Conservation (phyloP, 2,797 vertebrate genomes). For the Parotocinclus haroldoi region DNA sequence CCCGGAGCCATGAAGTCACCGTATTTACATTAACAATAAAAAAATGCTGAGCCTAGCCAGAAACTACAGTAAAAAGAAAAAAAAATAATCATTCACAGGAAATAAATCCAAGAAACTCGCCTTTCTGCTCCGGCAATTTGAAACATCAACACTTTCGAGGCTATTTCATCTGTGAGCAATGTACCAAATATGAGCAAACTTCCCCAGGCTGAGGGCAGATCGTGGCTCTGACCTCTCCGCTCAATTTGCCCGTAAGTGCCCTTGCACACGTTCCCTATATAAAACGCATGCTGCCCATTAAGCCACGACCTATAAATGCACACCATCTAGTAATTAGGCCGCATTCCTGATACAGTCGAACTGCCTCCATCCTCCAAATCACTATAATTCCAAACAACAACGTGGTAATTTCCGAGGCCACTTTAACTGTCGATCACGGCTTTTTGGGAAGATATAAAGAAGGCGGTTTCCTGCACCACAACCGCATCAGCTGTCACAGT, state of each 20-base stretch:
- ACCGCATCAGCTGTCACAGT: constrained; percentile 70
- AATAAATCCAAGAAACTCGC: not conserved
- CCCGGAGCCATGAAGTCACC: not conserved
- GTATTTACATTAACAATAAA: not conserved
- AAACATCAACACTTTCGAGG: not conserved
- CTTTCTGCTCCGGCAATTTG: not conserved
- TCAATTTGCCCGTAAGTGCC: constrained; percentile 57
- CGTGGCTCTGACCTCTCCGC: constrained; percentile 38
- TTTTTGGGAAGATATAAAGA: constrained; percentile 67
- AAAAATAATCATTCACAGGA: no score
- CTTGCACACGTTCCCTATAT: constrained; percentile 45
- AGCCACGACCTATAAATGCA: constrained; percentile 62
- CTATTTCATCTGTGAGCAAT: not conserved
- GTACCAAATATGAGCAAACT: not conserved
- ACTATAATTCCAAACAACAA: constrained; percentile 77
- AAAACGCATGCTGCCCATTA: constrained; percentile 65
- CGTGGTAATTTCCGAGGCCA: constrained; percentile 69
- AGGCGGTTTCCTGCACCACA: constrained; percentile 67
- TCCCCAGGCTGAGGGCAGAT: constrained; percentile 21
- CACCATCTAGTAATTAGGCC: constrained; percentile 66
- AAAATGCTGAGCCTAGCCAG: not conserved
- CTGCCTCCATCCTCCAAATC: constrained; percentile 63
- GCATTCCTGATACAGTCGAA: constrained; percentile 62
- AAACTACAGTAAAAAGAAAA: not conserved
- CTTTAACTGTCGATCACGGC: constrained; percentile 70